Evolutionary conservation across 2,113 vertebrate species (phyloP), one percentile per base, ranked within the genome.

Genomic region (Anarrhichthys ocellatus): DNA sequence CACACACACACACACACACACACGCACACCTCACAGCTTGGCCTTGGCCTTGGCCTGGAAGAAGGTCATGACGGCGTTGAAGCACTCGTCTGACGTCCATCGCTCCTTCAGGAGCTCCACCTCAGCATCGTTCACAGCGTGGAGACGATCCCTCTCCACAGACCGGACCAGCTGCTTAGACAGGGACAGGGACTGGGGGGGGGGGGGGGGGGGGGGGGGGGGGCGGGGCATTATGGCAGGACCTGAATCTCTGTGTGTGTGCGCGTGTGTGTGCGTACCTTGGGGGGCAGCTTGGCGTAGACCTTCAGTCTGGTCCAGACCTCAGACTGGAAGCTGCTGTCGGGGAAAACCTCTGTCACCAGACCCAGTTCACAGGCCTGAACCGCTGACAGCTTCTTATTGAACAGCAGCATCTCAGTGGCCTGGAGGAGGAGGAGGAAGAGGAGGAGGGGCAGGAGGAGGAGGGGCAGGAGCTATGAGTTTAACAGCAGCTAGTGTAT

Each of bases 301-400:
- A 86, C 88, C 92, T 94, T 96, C 66, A 99, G 89, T 81, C 95
- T 90, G 81, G 88, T 83, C 97, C 97, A 97, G 27, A 96, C 96
- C 91, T 99, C 98, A 1, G 93, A 91, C 92, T 97, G 96, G 89
- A 99, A 99, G 89, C 91, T 96, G 76, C 78, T 83, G 5, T 98
- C 95, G 0, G 98, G 97, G 80, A 99, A 99, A 44, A 99, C 98
- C 89, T 98, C 97, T 0, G 96, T 96, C 69, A 99, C 96, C 17
- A 99, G 93, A 8, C 97, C 97, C 27, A 87, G 86, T 20, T 94
- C 88, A 82, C 94, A 98, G 0, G 98, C 98, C 90, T 98, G 96
- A 38, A 58, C 54, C 27, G 98, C 97, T 14, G 97, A 96, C 79
- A 99, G 84, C 95, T 97, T 97, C 93, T 95, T 98, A 70, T 96